phyloP scores from a whole-genome alignment of 2,888 invertebrate species.

The Apamea crenata region DNA sequence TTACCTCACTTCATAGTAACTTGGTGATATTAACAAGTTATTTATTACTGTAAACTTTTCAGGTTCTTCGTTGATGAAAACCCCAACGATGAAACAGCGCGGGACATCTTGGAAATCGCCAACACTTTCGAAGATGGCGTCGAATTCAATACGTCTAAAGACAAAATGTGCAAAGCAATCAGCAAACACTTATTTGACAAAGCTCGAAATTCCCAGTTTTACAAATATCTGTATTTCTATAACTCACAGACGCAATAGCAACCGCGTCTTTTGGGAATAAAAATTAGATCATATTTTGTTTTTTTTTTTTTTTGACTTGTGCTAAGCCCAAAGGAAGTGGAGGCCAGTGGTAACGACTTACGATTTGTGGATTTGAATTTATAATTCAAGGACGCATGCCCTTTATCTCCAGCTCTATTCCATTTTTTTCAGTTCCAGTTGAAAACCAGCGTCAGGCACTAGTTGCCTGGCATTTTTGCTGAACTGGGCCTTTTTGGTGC shows the following conservation, averaged over 20 bases:
- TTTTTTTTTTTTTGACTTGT: not conserved
- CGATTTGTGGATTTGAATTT: not conserved
- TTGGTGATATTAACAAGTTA: not conserved
- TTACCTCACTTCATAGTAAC: not conserved
- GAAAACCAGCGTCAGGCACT: no score
- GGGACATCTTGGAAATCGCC: conserved; percentile 72
- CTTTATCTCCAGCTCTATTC: not conserved
- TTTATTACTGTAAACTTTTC: conserved; percentile 35
- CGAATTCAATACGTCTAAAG: conserved; percentile 74
- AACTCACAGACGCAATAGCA: conserved; percentile 58
- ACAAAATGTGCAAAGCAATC: conserved; percentile 75
- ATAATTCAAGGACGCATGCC: not conserved
- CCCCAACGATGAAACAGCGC: conserved; percentile 72
- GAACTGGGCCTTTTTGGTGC: no score
- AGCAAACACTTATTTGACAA: conserved; percentile 70
- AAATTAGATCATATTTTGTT: conserved; percentile 1
- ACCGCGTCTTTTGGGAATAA: conserved; percentile 28
- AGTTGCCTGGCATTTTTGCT: no score
- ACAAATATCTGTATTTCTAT: conserved; percentile 79
- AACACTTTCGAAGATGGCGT: conserved; percentile 71
- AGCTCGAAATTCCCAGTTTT: conserved; percentile 69
- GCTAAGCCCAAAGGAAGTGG: no score
- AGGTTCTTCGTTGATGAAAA: conserved; percentile 76
- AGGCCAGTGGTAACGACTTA: not conserved
- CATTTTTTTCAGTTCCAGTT: not conserved